phyloP scores from a whole-genome alignment of 2,797 vertebrate genomes.

The Chelmon rostratus region DNA sequence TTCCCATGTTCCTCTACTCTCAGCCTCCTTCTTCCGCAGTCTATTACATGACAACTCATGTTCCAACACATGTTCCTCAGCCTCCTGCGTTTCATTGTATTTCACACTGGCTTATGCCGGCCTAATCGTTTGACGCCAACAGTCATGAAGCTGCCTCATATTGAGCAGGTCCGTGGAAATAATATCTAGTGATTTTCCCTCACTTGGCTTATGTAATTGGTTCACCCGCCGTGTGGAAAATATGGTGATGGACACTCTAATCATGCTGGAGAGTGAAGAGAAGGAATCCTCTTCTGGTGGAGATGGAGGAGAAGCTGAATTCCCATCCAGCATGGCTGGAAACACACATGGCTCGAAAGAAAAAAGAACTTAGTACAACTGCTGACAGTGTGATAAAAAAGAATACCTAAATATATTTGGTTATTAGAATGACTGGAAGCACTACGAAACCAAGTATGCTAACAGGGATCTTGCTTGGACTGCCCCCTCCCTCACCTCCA shows the following conservation, averaged over 20 bases:
- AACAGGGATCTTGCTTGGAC: constrained; percentile 53
- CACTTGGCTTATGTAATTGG: constrained; percentile 56
- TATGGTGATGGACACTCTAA: constrained; percentile 48
- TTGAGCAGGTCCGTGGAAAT: constrained; percentile 66
- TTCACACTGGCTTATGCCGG: constrained; percentile 77
- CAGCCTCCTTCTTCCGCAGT: constrained; percentile 61
- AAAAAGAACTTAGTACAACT: constrained; percentile 3
- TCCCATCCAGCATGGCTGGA: constrained; percentile 21
- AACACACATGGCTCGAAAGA: not conserved
- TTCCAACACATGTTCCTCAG: constrained; percentile 71
- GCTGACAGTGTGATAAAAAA: constrained; percentile 3
- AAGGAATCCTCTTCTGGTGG: constrained; percentile 38
- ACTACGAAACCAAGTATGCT: constrained; percentile 45
- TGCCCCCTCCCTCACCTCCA: constrained; percentile 29
- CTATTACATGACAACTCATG: constrained; percentile 81
- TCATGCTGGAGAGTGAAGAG: constrained; percentile 23
- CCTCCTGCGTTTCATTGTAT: constrained; percentile 72
- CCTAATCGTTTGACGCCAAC: constrained; percentile 61
- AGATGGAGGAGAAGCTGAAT: constrained; percentile 28
- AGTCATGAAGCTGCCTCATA: constrained; percentile 67
- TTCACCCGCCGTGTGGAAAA: constrained; percentile 45
- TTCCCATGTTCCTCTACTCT: constrained; percentile 41
- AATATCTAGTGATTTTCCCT: constrained; percentile 59
- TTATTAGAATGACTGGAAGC: constrained; percentile 33
- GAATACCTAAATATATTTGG: not conserved